Evolutionary conservation across 2,797 vertebrate genomes (phyloP).

Genomic region (Okamejei kenojei): DNA sequence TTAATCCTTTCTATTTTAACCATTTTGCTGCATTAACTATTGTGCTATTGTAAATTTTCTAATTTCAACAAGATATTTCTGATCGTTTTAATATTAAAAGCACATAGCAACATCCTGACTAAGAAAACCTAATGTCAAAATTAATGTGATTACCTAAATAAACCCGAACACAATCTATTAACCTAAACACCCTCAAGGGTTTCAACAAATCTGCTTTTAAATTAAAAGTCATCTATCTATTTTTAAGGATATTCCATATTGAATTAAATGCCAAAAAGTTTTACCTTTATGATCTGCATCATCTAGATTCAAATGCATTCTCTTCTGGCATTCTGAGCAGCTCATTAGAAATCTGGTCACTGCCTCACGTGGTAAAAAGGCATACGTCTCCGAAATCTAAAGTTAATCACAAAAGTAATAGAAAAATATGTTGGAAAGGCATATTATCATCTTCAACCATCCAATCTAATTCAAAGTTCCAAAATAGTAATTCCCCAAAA

Average conservation of each 20-base stretch:
- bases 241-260: constrained; percentile 21
- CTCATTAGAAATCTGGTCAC: constrained; percentile 78
- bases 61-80: background rate
- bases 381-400: constrained; percentile 78
- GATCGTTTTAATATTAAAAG: background rate
- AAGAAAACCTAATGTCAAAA: constrained; percentile 11
- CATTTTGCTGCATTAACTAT: background rate
- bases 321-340: constrained; percentile 78
- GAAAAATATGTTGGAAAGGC: background rate
- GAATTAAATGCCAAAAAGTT: constrained; percentile 32
- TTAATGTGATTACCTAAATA: background rate
- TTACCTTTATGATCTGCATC: constrained; percentile 74
- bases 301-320: constrained; percentile 78
- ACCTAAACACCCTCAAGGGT: background rate
- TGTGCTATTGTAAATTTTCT: background rate
- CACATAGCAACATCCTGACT: background rate
- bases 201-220: background rate
- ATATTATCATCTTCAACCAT: background rate
- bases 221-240: background rate
- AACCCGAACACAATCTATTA: background rate
- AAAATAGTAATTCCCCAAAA: background rate
- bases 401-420: constrained; percentile 57
- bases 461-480: background rate
- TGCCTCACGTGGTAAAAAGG: constrained; percentile 74
- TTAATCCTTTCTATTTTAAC: background rate